A percentile compares a stretch with the other conserved stretches of the same genome.
Conservation (phyloP, 2,888 invertebrate genomes). For the Microplitis deprimator region DNA sequence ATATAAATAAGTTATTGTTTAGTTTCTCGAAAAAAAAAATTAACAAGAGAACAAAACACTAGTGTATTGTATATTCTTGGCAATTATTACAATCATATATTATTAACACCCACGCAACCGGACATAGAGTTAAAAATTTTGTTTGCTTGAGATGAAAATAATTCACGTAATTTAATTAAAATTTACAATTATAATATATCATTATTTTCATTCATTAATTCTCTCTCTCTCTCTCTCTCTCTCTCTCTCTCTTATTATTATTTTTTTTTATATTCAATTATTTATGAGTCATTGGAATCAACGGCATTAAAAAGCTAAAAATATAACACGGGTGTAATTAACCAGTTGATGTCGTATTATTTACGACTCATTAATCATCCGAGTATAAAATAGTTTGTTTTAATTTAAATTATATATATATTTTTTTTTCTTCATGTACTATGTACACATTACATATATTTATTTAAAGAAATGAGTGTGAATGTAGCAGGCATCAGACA, state of each 20-base stretch:
- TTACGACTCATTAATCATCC: neutral
- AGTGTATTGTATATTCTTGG: slow-evolving; percentile 10
- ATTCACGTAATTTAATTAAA: neutral
- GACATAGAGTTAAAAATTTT: neutral
- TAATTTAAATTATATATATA: neutral
- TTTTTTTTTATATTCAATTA: neutral
- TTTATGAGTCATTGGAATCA: neutral
- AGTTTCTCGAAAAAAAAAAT: slow-evolving; percentile 2
- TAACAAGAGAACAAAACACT: neutral
- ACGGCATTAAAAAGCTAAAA: neutral
- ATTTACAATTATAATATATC: neutral
- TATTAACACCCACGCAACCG: slow-evolving; percentile 19
- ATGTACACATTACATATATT: neutral
- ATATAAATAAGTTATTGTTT: neutral
- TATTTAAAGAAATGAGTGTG: too few species aligned
- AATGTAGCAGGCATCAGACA: too few species aligned
- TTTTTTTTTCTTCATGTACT: neutral
- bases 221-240: neutral
- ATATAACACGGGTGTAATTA: neutral
- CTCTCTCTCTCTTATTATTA: neutral
- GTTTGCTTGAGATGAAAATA: neutral
- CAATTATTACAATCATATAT: slow-evolving; percentile 15
- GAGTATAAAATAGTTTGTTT: neutral
- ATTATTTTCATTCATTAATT: neutral
- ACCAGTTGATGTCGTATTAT: slow-evolving; percentile 1